These are phyloP conservation scores for Philotrypesis tridentata DNA, from an alignment of 1,140 invertebrate genomes.

Conservation along the genomic window DNA sequence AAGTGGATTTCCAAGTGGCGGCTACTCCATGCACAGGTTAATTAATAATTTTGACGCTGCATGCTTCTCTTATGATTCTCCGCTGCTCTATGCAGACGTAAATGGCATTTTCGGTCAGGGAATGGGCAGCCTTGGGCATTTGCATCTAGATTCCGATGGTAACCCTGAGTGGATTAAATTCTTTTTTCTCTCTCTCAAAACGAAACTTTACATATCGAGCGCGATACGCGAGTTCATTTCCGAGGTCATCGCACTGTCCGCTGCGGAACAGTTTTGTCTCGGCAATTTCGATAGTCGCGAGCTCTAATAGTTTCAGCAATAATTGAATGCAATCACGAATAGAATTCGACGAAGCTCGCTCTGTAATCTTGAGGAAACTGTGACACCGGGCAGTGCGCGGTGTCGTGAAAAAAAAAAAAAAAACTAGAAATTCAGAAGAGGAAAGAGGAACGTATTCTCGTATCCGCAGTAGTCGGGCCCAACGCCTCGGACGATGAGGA, in stretches of 20 bases:
- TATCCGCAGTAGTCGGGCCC: conserved; percentile 2
- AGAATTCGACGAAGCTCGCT: neutral
- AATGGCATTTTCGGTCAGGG: conserved; percentile 61
- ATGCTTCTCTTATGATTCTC: conserved; percentile 65
- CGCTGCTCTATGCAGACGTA: conserved; percentile 58
- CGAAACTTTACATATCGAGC: neutral
- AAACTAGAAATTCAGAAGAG: neutral
- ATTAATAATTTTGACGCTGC: conserved; percentile 68
- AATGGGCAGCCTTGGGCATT: conserved; percentile 59
- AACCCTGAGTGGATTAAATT: conserved; percentile 51
- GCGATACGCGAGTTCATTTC: conserved; percentile 1
- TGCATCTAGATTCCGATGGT: conserved; percentile 55
- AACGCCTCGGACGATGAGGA: conserved; percentile 1
- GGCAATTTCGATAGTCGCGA: neutral
- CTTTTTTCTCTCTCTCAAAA: conserved; percentile 29
- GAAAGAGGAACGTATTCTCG: conserved; percentile 11
- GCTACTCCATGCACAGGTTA: conserved; percentile 71
- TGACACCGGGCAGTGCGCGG: neutral
- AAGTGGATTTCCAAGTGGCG: conserved; percentile 66
- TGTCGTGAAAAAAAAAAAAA: neutral
- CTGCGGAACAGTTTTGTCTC: neutral
- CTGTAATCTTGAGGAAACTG: neutral
- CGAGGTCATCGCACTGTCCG: neutral
- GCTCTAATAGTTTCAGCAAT: too few species aligned
- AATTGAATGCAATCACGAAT: neutral